A percentile compares a stretch with the other conserved stretches of the same genome.
Conservation (phyloP, 2,888 invertebrate species). For the Drosophila atroscutellata region DNA sequence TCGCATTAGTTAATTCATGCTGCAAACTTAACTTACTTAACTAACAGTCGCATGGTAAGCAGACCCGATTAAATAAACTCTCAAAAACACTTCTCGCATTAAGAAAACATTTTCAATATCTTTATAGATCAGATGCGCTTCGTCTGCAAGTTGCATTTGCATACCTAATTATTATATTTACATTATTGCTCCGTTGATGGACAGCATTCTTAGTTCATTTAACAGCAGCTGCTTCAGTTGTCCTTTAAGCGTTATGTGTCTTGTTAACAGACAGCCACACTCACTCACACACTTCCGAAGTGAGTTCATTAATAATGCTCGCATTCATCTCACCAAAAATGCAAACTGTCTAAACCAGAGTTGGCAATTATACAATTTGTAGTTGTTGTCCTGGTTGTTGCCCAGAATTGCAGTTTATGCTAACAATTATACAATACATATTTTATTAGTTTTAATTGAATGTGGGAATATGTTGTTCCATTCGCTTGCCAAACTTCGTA, state of each 20-base stretch:
- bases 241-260: constrained; percentile 51
- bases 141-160: not conserved
- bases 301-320: constrained; percentile 63
- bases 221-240: constrained; percentile 41
- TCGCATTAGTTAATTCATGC: not conserved
- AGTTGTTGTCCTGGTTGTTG: constrained; percentile 1
- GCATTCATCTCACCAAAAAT: constrained; percentile 45
- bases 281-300: constrained; percentile 4
- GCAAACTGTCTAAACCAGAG: constrained; percentile 6
- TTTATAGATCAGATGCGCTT: too few relatives aligned
- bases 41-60: not conserved
- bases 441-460: constrained; percentile 69
- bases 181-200: constrained; percentile 37
- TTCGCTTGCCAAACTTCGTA: not conserved
- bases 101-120: not conserved
- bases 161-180: constrained; percentile 25
- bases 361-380: not conserved
- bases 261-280: constrained; percentile 28
- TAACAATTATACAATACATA: constrained; percentile 70
- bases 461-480: constrained; percentile 31
- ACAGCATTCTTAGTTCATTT: constrained; percentile 22
- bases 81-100: not conserved
- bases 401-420: constrained; percentile 58
- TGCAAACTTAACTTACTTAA: not conserved
- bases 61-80: not conserved